Evolutionary conservation across 2,797 vertebrate genomes (phyloP).

Genomic region (Pseudocheirus occidentalis): DNA sequence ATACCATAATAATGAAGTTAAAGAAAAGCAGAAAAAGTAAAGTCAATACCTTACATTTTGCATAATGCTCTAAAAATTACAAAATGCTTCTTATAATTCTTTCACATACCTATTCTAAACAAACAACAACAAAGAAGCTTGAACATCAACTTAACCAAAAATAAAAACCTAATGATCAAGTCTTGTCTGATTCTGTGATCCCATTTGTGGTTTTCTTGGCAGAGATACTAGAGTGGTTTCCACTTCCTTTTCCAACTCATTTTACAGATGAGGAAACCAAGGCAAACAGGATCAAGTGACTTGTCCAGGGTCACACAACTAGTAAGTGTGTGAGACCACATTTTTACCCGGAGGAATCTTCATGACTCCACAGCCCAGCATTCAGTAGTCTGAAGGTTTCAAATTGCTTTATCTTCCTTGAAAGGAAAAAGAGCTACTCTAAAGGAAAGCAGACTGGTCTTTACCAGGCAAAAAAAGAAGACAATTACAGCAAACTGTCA

Average conservation of each 20-base stretch:
- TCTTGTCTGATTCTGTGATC: too few relatives aligned
- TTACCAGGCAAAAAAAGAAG: not conserved
- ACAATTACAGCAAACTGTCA: not conserved
- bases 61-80: not conserved
- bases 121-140: not conserved
- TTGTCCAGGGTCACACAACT: not conserved
- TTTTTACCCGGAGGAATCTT: not conserved
- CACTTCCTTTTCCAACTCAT: not conserved
- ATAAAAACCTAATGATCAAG: not conserved
- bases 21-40: not conserved
- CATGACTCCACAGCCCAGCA: not conserved
- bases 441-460: not conserved
- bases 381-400: not conserved
- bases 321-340: not conserved
- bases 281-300: not conserved
- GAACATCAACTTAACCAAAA: not conserved
- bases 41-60: not conserved
- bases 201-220: not conserved
- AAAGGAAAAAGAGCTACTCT: not conserved
- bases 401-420: slow-evolving; percentile 63
- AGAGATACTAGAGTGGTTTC: not conserved
- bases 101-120: not conserved
- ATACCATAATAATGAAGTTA: not conserved
- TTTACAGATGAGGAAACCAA: not conserved
- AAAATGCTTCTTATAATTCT: not conserved